Evolutionary conservation across 1,140 invertebrate genomes (phyloP).

Genomic region (Aphaenogaster ashmeadi): DNA sequence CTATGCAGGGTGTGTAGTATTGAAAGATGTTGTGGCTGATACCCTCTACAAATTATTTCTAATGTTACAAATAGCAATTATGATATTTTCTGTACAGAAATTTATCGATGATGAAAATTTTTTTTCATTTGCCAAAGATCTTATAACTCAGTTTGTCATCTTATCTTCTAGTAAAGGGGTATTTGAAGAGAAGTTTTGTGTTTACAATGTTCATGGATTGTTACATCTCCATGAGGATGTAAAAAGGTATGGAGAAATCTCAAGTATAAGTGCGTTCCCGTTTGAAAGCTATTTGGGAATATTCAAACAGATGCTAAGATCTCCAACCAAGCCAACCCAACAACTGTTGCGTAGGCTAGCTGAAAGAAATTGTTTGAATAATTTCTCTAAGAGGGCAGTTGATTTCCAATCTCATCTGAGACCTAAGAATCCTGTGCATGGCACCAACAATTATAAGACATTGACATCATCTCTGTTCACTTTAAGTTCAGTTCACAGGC

Average conservation of each 20-base stretch:
- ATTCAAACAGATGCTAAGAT: constrained; percentile 6
- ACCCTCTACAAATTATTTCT: not conserved
- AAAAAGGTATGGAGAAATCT: not conserved
- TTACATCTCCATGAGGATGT: not conserved
- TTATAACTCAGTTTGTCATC: not conserved
- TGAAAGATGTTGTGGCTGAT: not conserved
- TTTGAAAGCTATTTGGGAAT: not conserved
- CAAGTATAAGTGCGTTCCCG: not conserved
- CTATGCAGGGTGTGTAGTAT: not conserved
- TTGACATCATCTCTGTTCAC: not conserved
- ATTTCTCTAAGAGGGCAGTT: not conserved
- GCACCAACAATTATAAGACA: not conserved
- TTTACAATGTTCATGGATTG: not conserved
- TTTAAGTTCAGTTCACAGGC: constrained; percentile 3
- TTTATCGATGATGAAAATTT: not conserved
- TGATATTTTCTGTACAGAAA: not conserved
- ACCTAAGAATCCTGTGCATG: not conserved
- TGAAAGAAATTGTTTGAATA: not conserved
- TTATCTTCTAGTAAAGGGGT: not conserved
- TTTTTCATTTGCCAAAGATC: not conserved
- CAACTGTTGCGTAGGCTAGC: not conserved
- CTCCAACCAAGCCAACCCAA: not conserved
- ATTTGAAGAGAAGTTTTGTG: not conserved
- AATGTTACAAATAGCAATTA: not conserved
- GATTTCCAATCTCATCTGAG: not conserved